Conservation (phyloP, 92 coral and sea anemone genomes). For the Umimayanthus kanabou region DNA sequence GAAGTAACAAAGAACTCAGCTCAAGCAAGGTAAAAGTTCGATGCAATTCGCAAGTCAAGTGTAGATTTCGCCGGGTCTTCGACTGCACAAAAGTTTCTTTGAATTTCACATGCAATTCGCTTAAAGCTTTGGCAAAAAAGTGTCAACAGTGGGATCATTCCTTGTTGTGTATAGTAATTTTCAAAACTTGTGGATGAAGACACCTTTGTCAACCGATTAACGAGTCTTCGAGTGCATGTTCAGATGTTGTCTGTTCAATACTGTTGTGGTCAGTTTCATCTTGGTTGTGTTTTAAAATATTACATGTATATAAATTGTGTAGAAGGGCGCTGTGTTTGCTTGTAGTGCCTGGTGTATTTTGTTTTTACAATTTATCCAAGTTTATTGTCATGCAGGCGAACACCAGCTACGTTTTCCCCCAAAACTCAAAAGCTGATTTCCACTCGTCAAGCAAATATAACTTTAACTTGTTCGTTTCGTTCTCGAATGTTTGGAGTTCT, state of each 20-base stretch:
- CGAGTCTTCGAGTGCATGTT: not conserved
- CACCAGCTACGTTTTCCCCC: not conserved
- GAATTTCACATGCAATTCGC: not conserved
- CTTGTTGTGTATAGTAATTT: not conserved
- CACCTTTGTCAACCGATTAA: no score
- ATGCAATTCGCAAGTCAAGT: not conserved
- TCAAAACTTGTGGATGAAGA: not conserved
- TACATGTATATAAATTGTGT: no score
- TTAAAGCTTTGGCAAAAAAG: not conserved
- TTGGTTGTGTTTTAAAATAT: no score
- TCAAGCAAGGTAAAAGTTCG: conserved; percentile 6
- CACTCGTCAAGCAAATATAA: not conserved
- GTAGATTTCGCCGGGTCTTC: not conserved
- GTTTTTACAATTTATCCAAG: not conserved
- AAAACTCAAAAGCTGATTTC: not conserved
- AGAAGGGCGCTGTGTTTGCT: not conserved
- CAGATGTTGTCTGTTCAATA: not conserved
- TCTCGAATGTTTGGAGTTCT: conserved; percentile 37
- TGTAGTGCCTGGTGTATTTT: not conserved
- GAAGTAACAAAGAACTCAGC: not conserved
- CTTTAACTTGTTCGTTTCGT: conserved; percentile 17
- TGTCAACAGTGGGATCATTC: not conserved
- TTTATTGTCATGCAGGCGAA: not conserved
- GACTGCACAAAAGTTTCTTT: not conserved
- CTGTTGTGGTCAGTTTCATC: not conserved